Evolutionary conservation across 53 echinoderm and acorn worm genomes (phyloP).

Genomic region (Paelopatides confundens): DNA sequence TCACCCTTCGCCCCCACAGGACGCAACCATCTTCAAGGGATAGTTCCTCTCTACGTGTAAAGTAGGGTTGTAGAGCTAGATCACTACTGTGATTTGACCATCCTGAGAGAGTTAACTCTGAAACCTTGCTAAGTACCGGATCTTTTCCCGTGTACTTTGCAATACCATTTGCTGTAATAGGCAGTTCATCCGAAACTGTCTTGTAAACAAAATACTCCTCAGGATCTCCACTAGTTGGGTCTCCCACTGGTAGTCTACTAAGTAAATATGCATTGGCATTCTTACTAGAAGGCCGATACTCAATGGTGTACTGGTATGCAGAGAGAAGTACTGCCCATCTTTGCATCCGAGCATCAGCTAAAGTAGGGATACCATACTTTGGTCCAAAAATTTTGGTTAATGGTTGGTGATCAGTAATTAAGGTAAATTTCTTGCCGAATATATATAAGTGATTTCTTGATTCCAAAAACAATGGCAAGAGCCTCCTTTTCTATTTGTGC

Average conservation of each 20-base stretch:
- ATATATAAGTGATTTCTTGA: conserved; percentile 65
- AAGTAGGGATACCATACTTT: conserved; percentile 42
- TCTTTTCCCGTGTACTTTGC: conserved; percentile 45
- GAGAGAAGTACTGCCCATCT: conserved; percentile 37
- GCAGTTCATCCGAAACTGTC: conserved; percentile 27
- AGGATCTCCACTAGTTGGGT: conserved; percentile 56
- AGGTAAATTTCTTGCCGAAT: conserved; percentile 48
- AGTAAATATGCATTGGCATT: conserved; percentile 42
- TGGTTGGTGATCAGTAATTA: conserved; percentile 45
- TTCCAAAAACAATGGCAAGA: conserved; percentile 50
- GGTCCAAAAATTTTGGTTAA: conserved; percentile 33
- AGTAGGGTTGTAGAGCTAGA: conserved; percentile 55
- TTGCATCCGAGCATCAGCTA: conserved; percentile 54
- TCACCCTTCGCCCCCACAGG: conserved; percentile 63
- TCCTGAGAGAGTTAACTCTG: conserved; percentile 56
- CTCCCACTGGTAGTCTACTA: conserved; percentile 39
- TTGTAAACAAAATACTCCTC: conserved; percentile 36
- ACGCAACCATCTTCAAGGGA: conserved; percentile 65
- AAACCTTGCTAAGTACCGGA: conserved; percentile 47
- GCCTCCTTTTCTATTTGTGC: conserved; percentile 60
- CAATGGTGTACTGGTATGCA: conserved; percentile 41
- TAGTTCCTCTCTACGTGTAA: conserved; percentile 52
- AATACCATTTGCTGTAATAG: conserved; percentile 61
- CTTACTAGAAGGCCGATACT: not conserved
- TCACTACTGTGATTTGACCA: conserved; percentile 55